These are phyloP conservation scores for Sinodicranocentrus sp. DNA, from an alignment of 2,888 invertebrate genomes.

Conservation along the genomic window DNA sequence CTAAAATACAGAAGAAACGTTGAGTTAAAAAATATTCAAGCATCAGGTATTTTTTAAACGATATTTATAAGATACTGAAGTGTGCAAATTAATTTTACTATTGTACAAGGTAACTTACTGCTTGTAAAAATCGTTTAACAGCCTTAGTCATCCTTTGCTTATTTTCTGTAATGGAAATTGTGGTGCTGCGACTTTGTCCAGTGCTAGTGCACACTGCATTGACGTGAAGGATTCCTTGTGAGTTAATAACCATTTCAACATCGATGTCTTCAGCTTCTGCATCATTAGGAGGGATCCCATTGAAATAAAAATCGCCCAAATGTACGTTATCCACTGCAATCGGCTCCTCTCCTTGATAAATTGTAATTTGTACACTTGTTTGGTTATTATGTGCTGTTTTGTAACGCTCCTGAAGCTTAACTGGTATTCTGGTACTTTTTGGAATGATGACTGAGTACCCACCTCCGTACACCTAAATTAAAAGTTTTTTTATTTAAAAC, in stretches of 20 bases:
- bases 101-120: slow-evolving; percentile 43
- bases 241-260: slow-evolving; percentile 58
- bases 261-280: slow-evolving; percentile 59
- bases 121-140: slow-evolving; percentile 35
- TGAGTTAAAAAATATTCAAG: no score
- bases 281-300: slow-evolving; percentile 60
- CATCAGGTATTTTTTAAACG: no score
- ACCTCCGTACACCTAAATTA: slow-evolving; percentile 55
- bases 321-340: slow-evolving; percentile 45
- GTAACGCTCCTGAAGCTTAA: slow-evolving; percentile 43
- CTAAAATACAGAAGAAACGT: no score
- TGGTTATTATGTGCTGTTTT: slow-evolving; percentile 65
- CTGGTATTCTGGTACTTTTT: slow-evolving; percentile 51
- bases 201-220: slow-evolving; percentile 61
- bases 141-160: slow-evolving; percentile 52
- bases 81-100: no score
- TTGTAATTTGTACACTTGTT: slow-evolving; percentile 51
- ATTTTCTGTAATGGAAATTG: slow-evolving; percentile 46
- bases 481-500: no score
- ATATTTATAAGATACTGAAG: no score
- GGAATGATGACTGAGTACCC: slow-evolving; percentile 55
- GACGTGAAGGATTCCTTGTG: slow-evolving; percentile 64
- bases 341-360: slow-evolving; percentile 64
- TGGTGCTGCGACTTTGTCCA: slow-evolving; percentile 19
- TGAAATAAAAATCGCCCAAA: slow-evolving; percentile 63